Base-by-base conservation (phyloP, 64 coral and sea anemone species). In the Acropora yongei region DNA sequence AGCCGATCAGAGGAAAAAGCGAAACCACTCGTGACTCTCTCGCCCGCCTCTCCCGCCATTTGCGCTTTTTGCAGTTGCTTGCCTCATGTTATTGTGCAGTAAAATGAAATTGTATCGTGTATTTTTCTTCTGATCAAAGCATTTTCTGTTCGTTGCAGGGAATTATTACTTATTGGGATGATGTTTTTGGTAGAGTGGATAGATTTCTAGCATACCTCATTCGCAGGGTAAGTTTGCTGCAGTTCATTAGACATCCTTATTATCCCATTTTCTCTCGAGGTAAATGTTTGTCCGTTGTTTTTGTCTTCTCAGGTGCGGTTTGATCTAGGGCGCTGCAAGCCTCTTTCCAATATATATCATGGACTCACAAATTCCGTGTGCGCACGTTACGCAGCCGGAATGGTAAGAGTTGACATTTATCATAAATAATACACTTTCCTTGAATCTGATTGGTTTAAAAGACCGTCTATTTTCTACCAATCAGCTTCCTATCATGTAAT, bases 311-410 rank as follows among this genome's bases (percentile, higher is more conserved):
- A 92, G 91, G 82, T 93, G 18, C 75, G 60, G 20, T 57, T 72
- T 80, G 83, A 93, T 3, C 14, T 93, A 3, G 91, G 83, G 41
- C 44, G 76, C 14, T 93, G 83, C 80, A 67, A 87, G 39, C 75
- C 75, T 43, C 41, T 87, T 43, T 66, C 75, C 17, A 93, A 74
- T 65, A 87, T 92, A 48, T 92, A 92, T 55, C 82, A 66, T 14
- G 83, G 81, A 30, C 73, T 92, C 18, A 87, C 91, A 9, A 44
- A 39, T 12, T 53, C 83, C 1, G 11, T 93, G 8, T 93, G 91
- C 77, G 41, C 1, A 17, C 66, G 87, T 11, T 93, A 93, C 49
- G 66, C 85, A 14, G 91, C 82, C 55, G 80, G 80, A 63, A 76
- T 93, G 55, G 91, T 93, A 74, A 49, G 91, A 81, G 30, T 57